These are phyloP conservation scores for Punctoribates punctum DNA, from an alignment of 2,888 invertebrate species.

Conservation along the genomic window DNA sequence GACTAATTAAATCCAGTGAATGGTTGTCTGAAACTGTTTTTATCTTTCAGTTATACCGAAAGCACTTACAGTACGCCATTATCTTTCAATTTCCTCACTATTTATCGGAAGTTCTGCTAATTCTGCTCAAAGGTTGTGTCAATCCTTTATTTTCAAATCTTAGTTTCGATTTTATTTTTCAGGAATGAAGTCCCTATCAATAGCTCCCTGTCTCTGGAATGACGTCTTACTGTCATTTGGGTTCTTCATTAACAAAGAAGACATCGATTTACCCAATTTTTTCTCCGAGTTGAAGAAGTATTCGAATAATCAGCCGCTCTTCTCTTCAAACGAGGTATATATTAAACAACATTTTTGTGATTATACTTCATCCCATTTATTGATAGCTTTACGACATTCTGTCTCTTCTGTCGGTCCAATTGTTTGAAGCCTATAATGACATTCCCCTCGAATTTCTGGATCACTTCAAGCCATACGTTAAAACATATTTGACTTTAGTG, in stretches of 20 bases:
- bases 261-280: conserved; percentile 20
- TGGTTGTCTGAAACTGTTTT: neutral
- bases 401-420: conserved; percentile 4
- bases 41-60: conserved; percentile 42
- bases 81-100: conserved; percentile 42
- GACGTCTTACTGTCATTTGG: conserved; percentile 43
- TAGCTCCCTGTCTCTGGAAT: conserved; percentile 43
- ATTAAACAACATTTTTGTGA: neutral
- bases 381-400: conserved; percentile 29
- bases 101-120: conserved; percentile 27
- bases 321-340: conserved; percentile 38
- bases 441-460: conserved; percentile 38
- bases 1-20: neutral
- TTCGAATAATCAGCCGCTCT: conserved; percentile 41
- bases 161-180: neutral
- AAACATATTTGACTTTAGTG: conserved; percentile 32
- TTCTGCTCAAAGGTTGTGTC: conserved; percentile 35
- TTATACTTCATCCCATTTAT: neutral
- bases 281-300: conserved; percentile 40
- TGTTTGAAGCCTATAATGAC: conserved; percentile 20
- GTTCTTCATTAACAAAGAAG: conserved; percentile 35
- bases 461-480: conserved; percentile 40
- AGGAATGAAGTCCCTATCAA: conserved; percentile 38
- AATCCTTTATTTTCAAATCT: neutral
- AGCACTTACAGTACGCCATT: conserved; percentile 43